Evolutionary conservation across 1,140 invertebrate genomes (phyloP).

Genomic region (Chymomyza costata): DNA sequence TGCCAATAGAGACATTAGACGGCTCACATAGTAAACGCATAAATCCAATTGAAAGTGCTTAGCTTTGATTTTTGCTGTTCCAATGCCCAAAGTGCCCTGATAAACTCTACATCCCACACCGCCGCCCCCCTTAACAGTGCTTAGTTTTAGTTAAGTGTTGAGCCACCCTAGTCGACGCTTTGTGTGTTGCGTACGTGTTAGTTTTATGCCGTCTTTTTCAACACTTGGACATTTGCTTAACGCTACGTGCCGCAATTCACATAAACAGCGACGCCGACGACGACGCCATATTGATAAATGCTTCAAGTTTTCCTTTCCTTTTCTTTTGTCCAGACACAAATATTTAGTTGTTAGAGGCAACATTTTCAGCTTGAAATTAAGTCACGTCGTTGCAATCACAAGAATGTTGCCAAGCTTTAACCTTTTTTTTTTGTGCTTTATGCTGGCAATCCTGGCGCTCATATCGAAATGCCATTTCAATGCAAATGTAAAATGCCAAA

Average conservation of each 20-base stretch:
- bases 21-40: constrained; percentile 68
- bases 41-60: constrained; percentile 74
- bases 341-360: constrained; percentile 57
- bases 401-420: constrained; percentile 30
- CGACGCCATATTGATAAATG: constrained; percentile 66
- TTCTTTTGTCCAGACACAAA: constrained; percentile 40
- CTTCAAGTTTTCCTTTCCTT: constrained; percentile 21
- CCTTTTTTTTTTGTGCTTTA: constrained; percentile 24
- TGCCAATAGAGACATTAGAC: constrained; percentile 55
- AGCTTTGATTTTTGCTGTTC: constrained; percentile 65
- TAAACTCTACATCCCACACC: neutral
- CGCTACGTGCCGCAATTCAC: constrained; percentile 59
- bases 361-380: constrained; percentile 65
- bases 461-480: constrained; percentile 71
- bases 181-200: constrained; percentile 54
- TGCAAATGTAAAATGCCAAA: constrained; percentile 69
- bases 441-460: constrained; percentile 56
- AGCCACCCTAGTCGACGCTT: neutral
- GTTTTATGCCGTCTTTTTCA: constrained; percentile 58
- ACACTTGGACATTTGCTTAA: constrained; percentile 59
- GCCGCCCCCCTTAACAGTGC: constrained; percentile 4
- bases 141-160: constrained; percentile 17
- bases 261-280: constrained; percentile 58
- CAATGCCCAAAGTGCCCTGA: constrained; percentile 2
- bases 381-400: constrained; percentile 71